A percentile compares a stretch with the other conserved stretches of the same genome.
These are phyloP conservation scores for Muricea muricata DNA, from an alignment of 92 coral and sea anemone species.

Conservation along the genomic window DNA sequence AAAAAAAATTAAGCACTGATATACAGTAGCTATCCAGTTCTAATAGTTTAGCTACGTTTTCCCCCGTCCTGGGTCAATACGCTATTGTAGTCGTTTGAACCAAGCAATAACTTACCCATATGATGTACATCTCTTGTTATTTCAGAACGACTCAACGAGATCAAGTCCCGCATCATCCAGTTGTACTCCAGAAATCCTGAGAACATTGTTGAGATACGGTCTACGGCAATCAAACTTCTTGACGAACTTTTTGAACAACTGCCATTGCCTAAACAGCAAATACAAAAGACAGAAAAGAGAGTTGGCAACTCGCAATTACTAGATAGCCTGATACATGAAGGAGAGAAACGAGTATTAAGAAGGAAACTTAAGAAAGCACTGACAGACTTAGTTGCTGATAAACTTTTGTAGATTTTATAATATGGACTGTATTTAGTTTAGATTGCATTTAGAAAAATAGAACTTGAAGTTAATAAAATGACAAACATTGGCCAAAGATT, in stretches of 20 bases:
- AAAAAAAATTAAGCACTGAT: too few species aligned
- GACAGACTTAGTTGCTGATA: conserved; percentile 88
- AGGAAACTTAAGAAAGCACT: conserved; percentile 85
- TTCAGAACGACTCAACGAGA: conserved; percentile 78
- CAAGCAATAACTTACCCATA: background rate
- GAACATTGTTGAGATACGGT: conserved; percentile 71
- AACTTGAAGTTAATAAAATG: background rate
- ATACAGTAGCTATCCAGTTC: too few species aligned
- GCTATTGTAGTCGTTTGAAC: too few species aligned
- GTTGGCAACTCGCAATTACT: conserved; percentile 79
- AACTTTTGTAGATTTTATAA: conserved; percentile 63
- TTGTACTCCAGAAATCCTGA: conserved; percentile 80
- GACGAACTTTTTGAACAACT: conserved; percentile 86
- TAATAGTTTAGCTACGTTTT: too few species aligned
- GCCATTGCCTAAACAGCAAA: conserved; percentile 78
- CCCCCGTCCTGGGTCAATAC: too few species aligned
- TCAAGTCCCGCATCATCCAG: conserved; percentile 75
- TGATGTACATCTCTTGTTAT: background rate
- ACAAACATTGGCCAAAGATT: background rate
- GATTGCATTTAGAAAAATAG: too few species aligned
- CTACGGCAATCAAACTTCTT: conserved; percentile 77
- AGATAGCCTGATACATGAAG: conserved; percentile 69
- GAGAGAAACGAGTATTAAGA: conserved; percentile 71
- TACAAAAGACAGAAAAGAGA: conserved; percentile 70
- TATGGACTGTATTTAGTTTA: background rate